Percentiles rank a stretch among this genome's conserved stretches.
phyloP scores from a whole-genome alignment of 1,140 invertebrate species.

The Drosophila orosa region DNA sequence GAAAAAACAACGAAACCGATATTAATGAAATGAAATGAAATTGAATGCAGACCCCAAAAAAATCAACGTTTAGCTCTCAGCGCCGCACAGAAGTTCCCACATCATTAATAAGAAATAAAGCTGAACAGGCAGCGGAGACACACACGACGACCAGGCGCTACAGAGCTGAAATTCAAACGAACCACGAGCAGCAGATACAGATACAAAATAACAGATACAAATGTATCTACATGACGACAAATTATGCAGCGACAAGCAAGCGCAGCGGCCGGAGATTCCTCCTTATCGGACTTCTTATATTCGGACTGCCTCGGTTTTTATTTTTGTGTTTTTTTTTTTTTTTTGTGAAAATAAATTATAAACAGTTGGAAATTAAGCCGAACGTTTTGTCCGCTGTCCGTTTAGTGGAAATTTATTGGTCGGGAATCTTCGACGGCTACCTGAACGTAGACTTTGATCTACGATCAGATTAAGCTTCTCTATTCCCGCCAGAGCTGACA shows the following conservation, averaged over 20 bases:
- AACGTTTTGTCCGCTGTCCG: conserved; percentile 73
- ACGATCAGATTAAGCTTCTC: conserved; percentile 25
- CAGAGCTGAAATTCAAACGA: conserved; percentile 71
- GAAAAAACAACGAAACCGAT: conserved; percentile 42
- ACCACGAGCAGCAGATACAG: conserved; percentile 57
- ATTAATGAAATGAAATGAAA: conserved; percentile 82
- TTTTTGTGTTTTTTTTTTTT: conserved; percentile 12
- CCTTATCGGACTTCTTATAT: conserved; percentile 33
- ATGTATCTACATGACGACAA: conserved; percentile 81
- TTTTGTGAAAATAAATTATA: conserved; percentile 74
- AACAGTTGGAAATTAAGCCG: conserved; percentile 71
- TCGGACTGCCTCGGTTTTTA: conserved; percentile 28
- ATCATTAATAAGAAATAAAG: conserved; percentile 72
- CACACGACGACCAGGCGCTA: conserved; percentile 66
- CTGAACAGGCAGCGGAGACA: conserved; percentile 46
- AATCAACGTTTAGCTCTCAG: conserved; percentile 48
- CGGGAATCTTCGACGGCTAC: conserved; percentile 51
- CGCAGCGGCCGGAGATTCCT: conserved; percentile 29
- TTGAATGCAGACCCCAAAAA: conserved; percentile 50
- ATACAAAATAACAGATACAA: conserved; percentile 58
- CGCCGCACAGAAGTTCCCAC: conserved; percentile 75
- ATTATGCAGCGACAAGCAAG: conserved; percentile 73
- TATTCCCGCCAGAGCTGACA: conserved; percentile 7
- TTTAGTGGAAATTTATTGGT: conserved; percentile 74
- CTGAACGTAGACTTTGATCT: conserved; percentile 55